These are phyloP conservation scores for Ariolimax columbianus DNA, from an alignment of 2,888 invertebrate species.

Conservation along the genomic window DNA sequence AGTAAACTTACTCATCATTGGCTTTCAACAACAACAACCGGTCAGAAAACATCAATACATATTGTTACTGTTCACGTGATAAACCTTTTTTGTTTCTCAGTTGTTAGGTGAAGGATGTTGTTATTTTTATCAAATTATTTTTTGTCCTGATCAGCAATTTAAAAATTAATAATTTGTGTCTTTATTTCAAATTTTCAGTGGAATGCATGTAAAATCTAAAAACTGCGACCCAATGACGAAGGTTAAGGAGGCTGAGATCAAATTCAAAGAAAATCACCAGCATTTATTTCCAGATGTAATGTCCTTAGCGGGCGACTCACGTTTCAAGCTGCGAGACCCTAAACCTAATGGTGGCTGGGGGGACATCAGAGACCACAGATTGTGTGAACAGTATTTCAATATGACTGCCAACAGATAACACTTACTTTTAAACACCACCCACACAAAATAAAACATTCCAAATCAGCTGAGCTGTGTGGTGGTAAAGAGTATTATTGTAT, in stretches of 20 bases:
- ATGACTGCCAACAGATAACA: conserved; percentile 29
- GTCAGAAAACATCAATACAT: too few relatives aligned
- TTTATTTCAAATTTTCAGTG: conserved; percentile 87
- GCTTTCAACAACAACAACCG: too few relatives aligned
- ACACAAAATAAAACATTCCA: neutral
- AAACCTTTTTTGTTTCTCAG: too few relatives aligned
- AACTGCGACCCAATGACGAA: conserved; percentile 79
- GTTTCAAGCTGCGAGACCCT: conserved; percentile 74
- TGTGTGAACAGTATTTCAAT: conserved; percentile 81
- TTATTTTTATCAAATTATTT: too few relatives aligned
- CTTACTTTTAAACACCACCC: neutral
- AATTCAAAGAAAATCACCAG: conserved; percentile 78
- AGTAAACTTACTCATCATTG: too few relatives aligned
- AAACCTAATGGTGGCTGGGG: conserved; percentile 96
- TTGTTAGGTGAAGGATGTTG: too few relatives aligned
- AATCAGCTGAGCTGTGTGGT: neutral
- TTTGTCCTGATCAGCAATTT: too few relatives aligned
- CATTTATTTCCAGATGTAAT: conserved; percentile 80
- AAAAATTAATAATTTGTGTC: too few relatives aligned
- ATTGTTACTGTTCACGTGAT: too few relatives aligned
- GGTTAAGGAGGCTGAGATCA: conserved; percentile 71
- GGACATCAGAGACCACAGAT: conserved; percentile 89
- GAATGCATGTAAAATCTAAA: conserved; percentile 92
- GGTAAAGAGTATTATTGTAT: neutral
- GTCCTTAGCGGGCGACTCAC: conserved; percentile 82